phyloP scores from a whole-genome alignment of 1,140 invertebrate species.

The Helicoverpa zea region DNA sequence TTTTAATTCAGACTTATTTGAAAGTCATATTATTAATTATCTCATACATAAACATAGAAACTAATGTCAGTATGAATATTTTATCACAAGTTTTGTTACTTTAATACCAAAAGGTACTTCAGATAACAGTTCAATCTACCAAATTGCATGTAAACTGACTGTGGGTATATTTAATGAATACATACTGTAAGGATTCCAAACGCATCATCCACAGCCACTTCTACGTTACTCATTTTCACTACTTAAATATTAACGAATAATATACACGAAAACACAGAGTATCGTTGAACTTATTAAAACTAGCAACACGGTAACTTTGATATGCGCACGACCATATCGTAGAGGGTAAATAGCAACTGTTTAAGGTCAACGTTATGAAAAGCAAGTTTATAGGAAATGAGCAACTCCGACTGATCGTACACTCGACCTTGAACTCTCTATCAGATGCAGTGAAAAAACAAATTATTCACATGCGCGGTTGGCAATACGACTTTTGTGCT shows the following conservation, averaged over 20 bases:
- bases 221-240: conserved; percentile 66
- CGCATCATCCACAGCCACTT: conserved; percentile 65
- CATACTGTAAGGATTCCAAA: conserved; percentile 66
- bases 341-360: conserved; percentile 36
- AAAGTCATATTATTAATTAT: too few species aligned
- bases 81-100: too few species aligned
- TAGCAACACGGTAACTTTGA: background rate
- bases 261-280: conserved; percentile 17
- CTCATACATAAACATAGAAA: too few species aligned
- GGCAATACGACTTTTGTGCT: background rate
- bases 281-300: background rate
- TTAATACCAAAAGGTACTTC: background rate
- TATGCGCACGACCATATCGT: conserved; percentile 23
- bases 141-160: background rate
- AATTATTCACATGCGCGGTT: background rate
- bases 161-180: conserved; percentile 40
- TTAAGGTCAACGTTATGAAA: conserved; percentile 27
- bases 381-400: background rate
- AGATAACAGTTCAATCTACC: background rate
- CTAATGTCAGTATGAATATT: too few species aligned
- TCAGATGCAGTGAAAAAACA: background rate
- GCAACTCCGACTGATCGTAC: background rate
- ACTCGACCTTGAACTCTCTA: conserved; percentile 35
- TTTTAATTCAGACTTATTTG: too few species aligned
- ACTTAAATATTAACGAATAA: too few species aligned